Evolutionary conservation across 2,113 vertebrate species (phyloP), one percentile per base, ranked within the genome.

Genomic region (Bos indicus): DNA sequence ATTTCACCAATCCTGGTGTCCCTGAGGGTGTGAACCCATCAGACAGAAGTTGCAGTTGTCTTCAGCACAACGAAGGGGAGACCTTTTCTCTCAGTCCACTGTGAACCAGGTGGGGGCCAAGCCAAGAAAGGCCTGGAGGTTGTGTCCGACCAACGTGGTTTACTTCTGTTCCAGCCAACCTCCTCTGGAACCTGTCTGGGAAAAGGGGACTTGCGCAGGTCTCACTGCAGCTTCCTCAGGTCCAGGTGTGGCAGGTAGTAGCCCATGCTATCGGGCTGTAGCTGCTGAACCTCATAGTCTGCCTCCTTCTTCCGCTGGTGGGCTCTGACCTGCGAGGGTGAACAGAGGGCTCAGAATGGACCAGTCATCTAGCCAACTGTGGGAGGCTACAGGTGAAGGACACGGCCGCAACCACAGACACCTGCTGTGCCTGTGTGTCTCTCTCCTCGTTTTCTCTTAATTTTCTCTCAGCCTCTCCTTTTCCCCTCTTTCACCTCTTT

Each of bases 221-320:
- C 13, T 97, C 78, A 95, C 0, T 81, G 74, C 9, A 82, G 43
- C 87, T 90, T 94, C 78, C 96, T 92, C 26, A 78, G 62, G 74
- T 97, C 94, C 25, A 85, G 36, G 52, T 94, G 93, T 15, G 98
- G 86, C 86, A 97, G 43, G 80, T 96, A 94, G 3, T 88, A 95
- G 91, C 87, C 81, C 33, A 90, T 83, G 57, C 17, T 23, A 2
- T 13, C 0, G n/a, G 67, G n/a, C 67, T 71, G 60, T 5, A 30
- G 59, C 1, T 43, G 83, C 59, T 93, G 94, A 7, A 98, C 60
- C 54, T 97, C 36, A 0, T 95, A 98, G n/a, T 82, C 83, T 2
- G 80, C 89, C 51, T 97, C 80, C 57, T 96, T 97, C 86, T 88
- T 97, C 48, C 54, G 43, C 62, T 33, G 33, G 93, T 52, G 36